Conservation (phyloP, 2,888 invertebrate genomes). For the Erebia aethiops region DNA sequence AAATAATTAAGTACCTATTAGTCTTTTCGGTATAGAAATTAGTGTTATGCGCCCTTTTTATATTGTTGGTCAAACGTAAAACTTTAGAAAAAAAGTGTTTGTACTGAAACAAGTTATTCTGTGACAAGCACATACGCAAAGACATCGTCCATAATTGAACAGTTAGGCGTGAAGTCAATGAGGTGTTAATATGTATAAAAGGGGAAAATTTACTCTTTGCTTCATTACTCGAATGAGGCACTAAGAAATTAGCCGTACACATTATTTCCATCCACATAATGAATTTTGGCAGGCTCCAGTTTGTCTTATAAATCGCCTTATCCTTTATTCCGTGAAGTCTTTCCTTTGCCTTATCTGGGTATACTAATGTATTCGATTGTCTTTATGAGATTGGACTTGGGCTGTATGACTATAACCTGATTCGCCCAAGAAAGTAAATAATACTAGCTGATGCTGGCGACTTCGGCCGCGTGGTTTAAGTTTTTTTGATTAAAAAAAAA, state of each 20-base stretch:
- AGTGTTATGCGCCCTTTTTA: no score
- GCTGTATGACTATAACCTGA: no score
- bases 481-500: no score
- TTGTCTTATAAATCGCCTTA: neutral
- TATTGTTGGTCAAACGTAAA: no score
- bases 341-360: neutral
- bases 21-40: no score
- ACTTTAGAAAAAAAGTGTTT: neutral
- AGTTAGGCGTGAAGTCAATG: conserved; percentile 36
- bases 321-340: neutral
- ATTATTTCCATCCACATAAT: conserved; percentile 17
- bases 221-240: conserved; percentile 11
- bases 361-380: no score
- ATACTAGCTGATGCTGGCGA: no score
- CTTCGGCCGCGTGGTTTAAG: no score
- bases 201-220: conserved; percentile 19
- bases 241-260: neutral
- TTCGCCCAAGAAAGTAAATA: no score
- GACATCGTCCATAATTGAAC: conserved; percentile 37
- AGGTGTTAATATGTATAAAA: conserved; percentile 34
- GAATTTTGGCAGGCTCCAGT: conserved; percentile 13
- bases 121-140: conserved; percentile 3
- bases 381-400: no score
- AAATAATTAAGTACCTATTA: no score
- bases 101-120: conserved; percentile 6